Percentiles rank a stretch among this genome's conserved stretches.
Conservation (phyloP, 92 coral and sea anemone species). For the Palythoa grandis region DNA sequence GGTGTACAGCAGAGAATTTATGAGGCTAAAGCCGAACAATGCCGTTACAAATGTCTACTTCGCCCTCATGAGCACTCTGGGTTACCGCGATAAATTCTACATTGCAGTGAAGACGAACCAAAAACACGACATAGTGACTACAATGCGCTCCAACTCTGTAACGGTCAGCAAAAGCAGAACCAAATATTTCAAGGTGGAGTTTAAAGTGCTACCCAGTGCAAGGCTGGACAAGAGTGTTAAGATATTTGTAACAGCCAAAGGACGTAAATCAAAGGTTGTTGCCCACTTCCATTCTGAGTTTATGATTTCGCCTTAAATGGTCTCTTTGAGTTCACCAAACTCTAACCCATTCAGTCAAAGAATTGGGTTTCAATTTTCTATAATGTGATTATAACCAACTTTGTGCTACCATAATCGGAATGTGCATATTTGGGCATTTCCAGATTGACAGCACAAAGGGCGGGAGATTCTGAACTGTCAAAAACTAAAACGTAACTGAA, state of each 20-base stretch:
- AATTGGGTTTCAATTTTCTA: too few relatives aligned
- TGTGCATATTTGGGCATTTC: too few relatives aligned
- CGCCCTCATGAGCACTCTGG: background rate
- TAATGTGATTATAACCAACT: too few relatives aligned
- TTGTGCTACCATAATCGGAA: too few relatives aligned
- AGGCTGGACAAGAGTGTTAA: background rate
- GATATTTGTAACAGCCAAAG: slow-evolving; percentile 6
- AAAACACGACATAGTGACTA: background rate
- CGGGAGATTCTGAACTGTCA: too few relatives aligned
- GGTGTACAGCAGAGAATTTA: slow-evolving; percentile 19
- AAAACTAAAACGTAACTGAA: too few relatives aligned
- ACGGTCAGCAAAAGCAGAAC: background rate
- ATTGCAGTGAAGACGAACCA: background rate
- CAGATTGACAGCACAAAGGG: too few relatives aligned
- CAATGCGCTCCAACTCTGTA: background rate
- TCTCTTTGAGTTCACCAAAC: background rate
- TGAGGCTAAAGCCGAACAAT: background rate
- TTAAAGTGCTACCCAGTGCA: background rate
- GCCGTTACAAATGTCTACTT: background rate
- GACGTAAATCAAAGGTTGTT: background rate
- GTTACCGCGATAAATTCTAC: background rate
- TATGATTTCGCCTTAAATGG: slow-evolving; percentile 1
- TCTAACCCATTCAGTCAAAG: background rate
- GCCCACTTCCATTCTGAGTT: slow-evolving; percentile 22
- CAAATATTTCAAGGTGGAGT: background rate